phyloP scores from a whole-genome alignment of 1,140 invertebrate genomes.

The Armadillidium nasatum region DNA sequence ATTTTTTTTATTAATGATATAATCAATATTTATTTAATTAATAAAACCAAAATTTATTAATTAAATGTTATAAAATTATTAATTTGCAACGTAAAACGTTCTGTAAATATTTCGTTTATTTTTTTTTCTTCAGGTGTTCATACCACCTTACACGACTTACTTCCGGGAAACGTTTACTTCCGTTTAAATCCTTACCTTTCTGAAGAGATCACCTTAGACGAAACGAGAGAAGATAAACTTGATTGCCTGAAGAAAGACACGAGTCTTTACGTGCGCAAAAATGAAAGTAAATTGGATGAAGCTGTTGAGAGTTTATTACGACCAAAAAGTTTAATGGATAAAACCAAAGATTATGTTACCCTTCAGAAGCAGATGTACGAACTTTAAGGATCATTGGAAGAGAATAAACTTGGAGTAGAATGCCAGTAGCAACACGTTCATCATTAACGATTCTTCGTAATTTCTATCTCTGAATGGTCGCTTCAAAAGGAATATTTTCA shows the following conservation, averaged over 20 bases:
- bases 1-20: no score
- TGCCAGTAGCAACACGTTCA: no score
- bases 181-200: slow-evolving; percentile 86
- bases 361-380: neutral
- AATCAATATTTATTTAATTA: no score
- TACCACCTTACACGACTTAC: slow-evolving; percentile 70
- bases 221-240: slow-evolving; percentile 63
- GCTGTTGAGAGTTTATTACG: slow-evolving; percentile 35
- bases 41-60: no score
- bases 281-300: slow-evolving; percentile 52
- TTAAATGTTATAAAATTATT: no score
- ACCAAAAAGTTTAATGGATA: slow-evolving; percentile 19
- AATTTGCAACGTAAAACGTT: no score
- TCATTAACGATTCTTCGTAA: no score
- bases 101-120: neutral
- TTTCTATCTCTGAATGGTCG: no score
- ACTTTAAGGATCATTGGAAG: neutral
- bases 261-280: slow-evolving; percentile 55
- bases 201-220: slow-evolving; percentile 75
- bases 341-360: neutral
- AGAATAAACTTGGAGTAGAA: no score
- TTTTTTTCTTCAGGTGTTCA: slow-evolving; percentile 64
- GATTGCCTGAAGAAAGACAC: slow-evolving; percentile 53
- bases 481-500: no score
- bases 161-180: slow-evolving; percentile 73